A percentile compares a stretch with the other conserved stretches of the same genome.
phyloP scores from a whole-genome alignment of 2,888 invertebrate species.

The Drosophila stalkeri region DNA sequence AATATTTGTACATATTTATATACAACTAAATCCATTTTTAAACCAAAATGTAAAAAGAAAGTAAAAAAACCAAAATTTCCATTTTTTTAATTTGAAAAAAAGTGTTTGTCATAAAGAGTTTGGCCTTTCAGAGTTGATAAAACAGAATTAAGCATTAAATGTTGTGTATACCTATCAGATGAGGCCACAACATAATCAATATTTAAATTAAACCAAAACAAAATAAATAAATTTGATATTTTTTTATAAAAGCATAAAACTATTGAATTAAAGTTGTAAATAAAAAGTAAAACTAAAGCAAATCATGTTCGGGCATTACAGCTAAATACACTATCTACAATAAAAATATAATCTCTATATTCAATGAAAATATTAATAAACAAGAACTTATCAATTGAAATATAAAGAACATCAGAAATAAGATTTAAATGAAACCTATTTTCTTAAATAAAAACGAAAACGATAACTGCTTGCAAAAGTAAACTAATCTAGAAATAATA shows the following conservation, averaged over 20 bases:
- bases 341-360: constrained; percentile 76
- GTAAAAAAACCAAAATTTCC: constrained; percentile 31
- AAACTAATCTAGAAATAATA: constrained; percentile 47
- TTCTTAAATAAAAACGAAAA: constrained; percentile 46
- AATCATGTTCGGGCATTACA: constrained; percentile 66
- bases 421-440: constrained; percentile 41
- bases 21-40: constrained; percentile 41
- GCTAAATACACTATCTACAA: constrained; percentile 56
- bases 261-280: constrained; percentile 64
- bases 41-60: constrained; percentile 26
- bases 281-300: constrained; percentile 55
- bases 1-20: constrained; percentile 76
- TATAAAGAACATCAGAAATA: constrained; percentile 38
- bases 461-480: constrained; percentile 39
- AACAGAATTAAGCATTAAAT: constrained; percentile 22
- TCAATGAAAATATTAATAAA: constrained; percentile 43
- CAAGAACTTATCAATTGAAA: constrained; percentile 58
- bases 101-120: constrained; percentile 56
- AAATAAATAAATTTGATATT: constrained; percentile 75
- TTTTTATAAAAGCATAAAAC: constrained; percentile 77
- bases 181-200: constrained; percentile 36
- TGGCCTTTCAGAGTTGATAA: constrained; percentile 43
- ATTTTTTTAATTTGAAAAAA: constrained; percentile 45
- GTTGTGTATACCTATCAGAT: constrained; percentile 15
- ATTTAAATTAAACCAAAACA: constrained; percentile 38